Evolutionary conservation across 2,888 invertebrate genomes (phyloP), one percentile per base, ranked within the genome.

Genomic region (Coremacera marginata): DNA sequence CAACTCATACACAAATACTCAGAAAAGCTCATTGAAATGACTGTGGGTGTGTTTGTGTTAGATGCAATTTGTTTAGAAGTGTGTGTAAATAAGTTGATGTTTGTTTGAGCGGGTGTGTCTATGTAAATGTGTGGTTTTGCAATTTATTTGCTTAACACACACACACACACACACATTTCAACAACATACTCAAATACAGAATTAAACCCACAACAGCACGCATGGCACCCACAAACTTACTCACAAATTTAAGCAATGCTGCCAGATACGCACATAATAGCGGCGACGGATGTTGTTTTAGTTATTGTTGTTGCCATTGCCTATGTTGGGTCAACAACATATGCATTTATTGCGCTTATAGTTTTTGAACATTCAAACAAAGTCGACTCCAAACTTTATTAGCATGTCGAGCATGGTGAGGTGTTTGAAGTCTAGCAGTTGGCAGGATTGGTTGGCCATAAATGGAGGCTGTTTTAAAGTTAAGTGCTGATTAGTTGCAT

Each of bases 81-180:
- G n/a, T 72, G 14, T 60, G 44, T 44, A 27, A 14, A 63, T 14
- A 52, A 34, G 55, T n/a, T 37, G n/a, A 34, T 25, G 37, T 44
- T 44, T 25, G 44, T 44, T 57, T 11, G 71, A 16, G 5, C 34
- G 19, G n/a, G 72, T 25, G 72, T 44, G 55, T 11, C 3, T 37
- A 25, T 57, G 55, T 34, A 49, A 73, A 62, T 67, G 65, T 74
- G 74, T 25, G 65, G 63, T 73, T 73, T 49, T 49, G 27, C 63
- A 73, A 73, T 73, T 79, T 79, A 76, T 77, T 78, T 65, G 74
- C 51, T 51, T 11, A 25, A 3, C 68, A 1, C 14, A 22, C 25
- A 14, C n/a, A 14, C 2, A 27, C 51, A 27, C 25, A 68, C 51
- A 22, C 68, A 31, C 7, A 4, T 22, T 44, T 5, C 31, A 31